These are phyloP conservation scores for Paraescarpia echinospica DNA, from an alignment of 1,140 invertebrate species.

Conservation along the genomic window DNA sequence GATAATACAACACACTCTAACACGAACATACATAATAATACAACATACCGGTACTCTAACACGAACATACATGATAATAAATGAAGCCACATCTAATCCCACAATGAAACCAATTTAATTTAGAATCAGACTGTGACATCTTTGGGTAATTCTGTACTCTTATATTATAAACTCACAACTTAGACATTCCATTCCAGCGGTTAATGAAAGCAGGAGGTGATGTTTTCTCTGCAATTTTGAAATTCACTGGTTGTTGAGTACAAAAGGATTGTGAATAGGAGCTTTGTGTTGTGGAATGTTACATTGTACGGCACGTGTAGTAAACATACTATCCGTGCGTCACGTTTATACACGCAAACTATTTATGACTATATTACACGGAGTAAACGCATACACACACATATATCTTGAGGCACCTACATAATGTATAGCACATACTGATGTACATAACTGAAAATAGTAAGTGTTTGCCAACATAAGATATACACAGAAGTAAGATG, in stretches of 20 bases:
- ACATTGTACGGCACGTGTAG: background rate
- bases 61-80: too few relatives aligned
- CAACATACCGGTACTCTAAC: too few relatives aligned
- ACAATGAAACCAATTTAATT: background rate
- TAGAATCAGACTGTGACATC: background rate
- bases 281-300: background rate
- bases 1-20: too few relatives aligned
- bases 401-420: background rate
- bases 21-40: too few relatives aligned
- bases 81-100: too few relatives aligned
- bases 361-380: background rate
- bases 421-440: background rate
- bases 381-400: background rate
- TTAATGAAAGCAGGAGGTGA: background rate
- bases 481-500: too few relatives aligned
- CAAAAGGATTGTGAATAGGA: background rate
- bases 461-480: too few relatives aligned
- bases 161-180: background rate
- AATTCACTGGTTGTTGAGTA: background rate
- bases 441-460: background rate
- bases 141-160: background rate
- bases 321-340: background rate
- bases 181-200: background rate
- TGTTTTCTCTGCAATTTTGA: background rate
- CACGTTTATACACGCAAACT: background rate